Evolutionary conservation across 2,113 vertebrate genomes (phyloP).

Genomic region (Sander vitreus): DNA sequence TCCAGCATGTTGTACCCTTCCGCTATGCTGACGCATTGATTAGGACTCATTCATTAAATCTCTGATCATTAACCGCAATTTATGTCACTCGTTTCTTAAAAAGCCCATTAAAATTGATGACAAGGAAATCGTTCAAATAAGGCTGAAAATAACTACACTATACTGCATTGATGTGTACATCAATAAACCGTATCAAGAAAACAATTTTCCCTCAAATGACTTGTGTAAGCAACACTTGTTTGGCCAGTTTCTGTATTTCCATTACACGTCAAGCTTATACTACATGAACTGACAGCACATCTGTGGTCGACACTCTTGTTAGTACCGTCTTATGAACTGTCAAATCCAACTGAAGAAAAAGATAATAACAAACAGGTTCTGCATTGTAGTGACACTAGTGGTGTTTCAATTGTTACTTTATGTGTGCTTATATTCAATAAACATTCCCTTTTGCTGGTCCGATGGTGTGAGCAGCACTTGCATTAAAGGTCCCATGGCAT

Average conservation of each 20-base stretch:
- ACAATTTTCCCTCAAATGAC: background rate
- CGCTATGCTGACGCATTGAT: slow-evolving; percentile 24
- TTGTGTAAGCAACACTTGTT: background rate
- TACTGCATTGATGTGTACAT: slow-evolving; percentile 1
- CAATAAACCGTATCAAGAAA: background rate
- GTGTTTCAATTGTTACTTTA: background rate
- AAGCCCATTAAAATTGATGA: slow-evolving; percentile 30
- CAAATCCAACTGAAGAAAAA: background rate
- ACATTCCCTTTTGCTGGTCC: too few species aligned
- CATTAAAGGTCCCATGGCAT: too few species aligned
- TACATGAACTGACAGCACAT: background rate
- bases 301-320: background rate
- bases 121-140: slow-evolving; percentile 24
- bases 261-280: background rate
- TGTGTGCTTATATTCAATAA: background rate
- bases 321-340: background rate
- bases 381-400: background rate
- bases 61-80: slow-evolving; percentile 45
- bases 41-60: slow-evolving; percentile 48
- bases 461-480: too few species aligned
- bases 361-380: background rate
- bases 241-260: background rate
- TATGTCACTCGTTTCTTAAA: slow-evolving; percentile 31
- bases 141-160: slow-evolving; percentile 7
- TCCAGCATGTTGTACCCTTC: slow-evolving; percentile 26